phyloP scores from a whole-genome alignment of 2,797 vertebrate species.

The Monodelphis domestica region DNA sequence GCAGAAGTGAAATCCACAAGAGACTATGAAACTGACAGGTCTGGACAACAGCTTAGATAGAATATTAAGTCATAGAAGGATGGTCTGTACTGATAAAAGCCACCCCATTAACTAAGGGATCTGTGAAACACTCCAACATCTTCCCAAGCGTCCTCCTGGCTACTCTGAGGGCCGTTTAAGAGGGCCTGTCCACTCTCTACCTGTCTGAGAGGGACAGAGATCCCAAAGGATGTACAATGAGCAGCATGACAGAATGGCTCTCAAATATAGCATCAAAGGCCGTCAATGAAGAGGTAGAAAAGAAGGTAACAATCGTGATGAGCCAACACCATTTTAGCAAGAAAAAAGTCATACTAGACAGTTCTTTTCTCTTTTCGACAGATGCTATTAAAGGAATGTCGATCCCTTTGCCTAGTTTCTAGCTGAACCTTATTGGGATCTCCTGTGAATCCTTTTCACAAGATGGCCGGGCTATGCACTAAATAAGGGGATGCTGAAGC shows the following conservation, averaged over 20 bases:
- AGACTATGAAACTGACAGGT: accelerated
- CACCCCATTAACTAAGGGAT: too few species aligned
- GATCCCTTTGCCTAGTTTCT: background rate
- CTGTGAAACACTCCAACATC: too few species aligned
- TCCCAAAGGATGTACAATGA: too few species aligned
- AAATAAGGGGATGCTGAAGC: background rate
- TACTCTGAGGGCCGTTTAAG: too few species aligned
- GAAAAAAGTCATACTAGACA: background rate
- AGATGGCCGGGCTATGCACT: too few species aligned
- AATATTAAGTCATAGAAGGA: background rate
- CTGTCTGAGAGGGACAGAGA: background rate
- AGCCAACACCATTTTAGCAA: background rate
- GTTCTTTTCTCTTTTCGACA: too few species aligned
- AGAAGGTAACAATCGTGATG: background rate
- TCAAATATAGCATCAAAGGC: too few species aligned
- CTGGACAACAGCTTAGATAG: background rate
- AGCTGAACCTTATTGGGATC: background rate
- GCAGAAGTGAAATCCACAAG: too few species aligned
- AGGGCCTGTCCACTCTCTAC: too few species aligned
- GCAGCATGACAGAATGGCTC: too few species aligned
- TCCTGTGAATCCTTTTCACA: background rate
- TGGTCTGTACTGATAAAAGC: too few species aligned
- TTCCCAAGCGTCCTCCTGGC: background rate
- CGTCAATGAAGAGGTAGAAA: background rate
- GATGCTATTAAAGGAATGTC: background rate